Evolutionary conservation across 37 sponge, comb jelly and placozoan species (phyloP).

Genomic region (Petrosia ficiformis): DNA sequence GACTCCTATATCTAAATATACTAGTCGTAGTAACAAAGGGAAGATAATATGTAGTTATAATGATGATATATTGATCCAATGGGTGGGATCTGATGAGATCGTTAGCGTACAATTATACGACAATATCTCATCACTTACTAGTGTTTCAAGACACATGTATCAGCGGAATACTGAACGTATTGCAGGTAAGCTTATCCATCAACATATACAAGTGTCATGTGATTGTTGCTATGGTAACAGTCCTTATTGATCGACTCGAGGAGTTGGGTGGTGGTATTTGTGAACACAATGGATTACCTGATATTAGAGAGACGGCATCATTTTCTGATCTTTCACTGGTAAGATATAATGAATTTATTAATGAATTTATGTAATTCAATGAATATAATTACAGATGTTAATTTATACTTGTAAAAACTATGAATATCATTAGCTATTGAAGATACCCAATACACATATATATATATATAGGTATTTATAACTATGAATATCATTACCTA

Average conservation of each 20-base stretch:
- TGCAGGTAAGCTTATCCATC: slow-evolving; percentile 12
- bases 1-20: neutral
- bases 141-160: slow-evolving; percentile 47
- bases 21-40: neutral
- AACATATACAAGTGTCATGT: neutral
- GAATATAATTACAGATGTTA: neutral
- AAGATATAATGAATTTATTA: neutral
- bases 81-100: neutral
- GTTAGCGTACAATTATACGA: slow-evolving; percentile 3
- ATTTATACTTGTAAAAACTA: too few species aligned
- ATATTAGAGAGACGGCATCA: slow-evolving; percentile 21
- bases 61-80: neutral
- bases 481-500: too few species aligned
- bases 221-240: slow-evolving; percentile 8
- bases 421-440: too few species aligned
- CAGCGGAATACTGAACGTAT: slow-evolving; percentile 46
- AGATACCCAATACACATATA: too few species aligned
- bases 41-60: neutral
- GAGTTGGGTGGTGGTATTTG: slow-evolving; percentile 31
- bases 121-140: slow-evolving; percentile 3
- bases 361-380: neutral
- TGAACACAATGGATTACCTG: slow-evolving; percentile 9
- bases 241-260: slow-evolving; percentile 16
- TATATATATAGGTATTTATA: too few species aligned
- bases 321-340: slow-evolving; percentile 39